A percentile compares a stretch with the other conserved stretches of the same genome.
These are phyloP conservation scores for Vandiemenella viatica DNA, from an alignment of 2,888 invertebrate genomes.

Conservation along the genomic window DNA sequence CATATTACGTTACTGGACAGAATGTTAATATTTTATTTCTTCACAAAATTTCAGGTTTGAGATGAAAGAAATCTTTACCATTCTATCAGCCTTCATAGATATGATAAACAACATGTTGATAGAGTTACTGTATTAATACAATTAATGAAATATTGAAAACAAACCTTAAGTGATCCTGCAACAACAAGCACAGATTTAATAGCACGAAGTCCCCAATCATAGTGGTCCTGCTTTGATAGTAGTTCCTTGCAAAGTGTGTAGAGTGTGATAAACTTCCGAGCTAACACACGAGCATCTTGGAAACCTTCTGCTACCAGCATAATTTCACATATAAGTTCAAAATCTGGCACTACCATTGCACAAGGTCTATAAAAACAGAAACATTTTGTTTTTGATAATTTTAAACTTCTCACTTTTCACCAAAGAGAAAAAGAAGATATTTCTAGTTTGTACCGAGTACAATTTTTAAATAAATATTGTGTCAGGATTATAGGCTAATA, in stretches of 20 bases:
- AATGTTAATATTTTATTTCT: no score
- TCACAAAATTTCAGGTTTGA: no score
- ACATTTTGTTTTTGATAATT: not conserved
- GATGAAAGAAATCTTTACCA: no score
- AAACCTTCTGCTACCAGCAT: slow-evolving; percentile 95
- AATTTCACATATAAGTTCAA: slow-evolving; percentile 89
- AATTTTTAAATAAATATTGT: no score
- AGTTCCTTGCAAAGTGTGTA: slow-evolving; percentile 81
- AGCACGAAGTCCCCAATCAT: slow-evolving; percentile 90
- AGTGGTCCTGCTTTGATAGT: slow-evolving; percentile 88
- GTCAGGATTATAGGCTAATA: no score
- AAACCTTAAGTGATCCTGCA: slow-evolving; percentile 75
- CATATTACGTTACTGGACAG: no score
- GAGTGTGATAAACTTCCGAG: slow-evolving; percentile 85
- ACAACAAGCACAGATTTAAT: slow-evolving; percentile 92
- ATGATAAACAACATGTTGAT: no score
- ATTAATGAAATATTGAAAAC: slow-evolving; percentile 8
- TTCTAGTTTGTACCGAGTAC: no score
- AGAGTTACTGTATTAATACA: not conserved
- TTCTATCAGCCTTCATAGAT: no score
- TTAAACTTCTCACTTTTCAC: no score
- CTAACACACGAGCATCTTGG: slow-evolving; percentile 75
- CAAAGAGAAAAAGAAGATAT: no score
- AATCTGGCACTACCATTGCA: slow-evolving; percentile 95
- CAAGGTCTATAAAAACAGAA: slow-evolving; percentile 50